Evolutionary conservation across 2,113 vertebrate genomes (phyloP).

Genomic region (Austrofundulus limnaeus): DNA sequence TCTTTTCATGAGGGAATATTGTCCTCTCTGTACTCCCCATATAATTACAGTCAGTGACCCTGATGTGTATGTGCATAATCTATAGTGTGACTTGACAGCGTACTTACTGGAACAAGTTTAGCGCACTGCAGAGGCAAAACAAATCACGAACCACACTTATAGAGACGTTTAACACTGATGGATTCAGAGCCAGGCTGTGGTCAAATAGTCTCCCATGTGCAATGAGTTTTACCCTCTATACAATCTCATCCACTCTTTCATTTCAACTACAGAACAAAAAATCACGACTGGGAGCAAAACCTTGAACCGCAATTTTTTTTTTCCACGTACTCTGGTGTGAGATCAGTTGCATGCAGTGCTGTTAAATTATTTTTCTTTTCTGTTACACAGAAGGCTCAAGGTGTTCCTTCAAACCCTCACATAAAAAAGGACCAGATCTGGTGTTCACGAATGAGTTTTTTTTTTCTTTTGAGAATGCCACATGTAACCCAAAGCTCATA

Average conservation of each 20-base stretch:
- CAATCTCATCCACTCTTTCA: constrained; percentile 24
- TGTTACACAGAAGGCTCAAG: constrained; percentile 45
- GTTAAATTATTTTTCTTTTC: constrained; percentile 36
- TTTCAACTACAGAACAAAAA: constrained; percentile 34
- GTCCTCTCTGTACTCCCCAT: constrained; percentile 22
- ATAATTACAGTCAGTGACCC: constrained; percentile 65
- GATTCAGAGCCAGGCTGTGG: constrained; percentile 60
- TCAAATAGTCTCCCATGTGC: constrained; percentile 51
- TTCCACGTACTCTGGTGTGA: constrained; percentile 44
- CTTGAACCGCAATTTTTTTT: constrained; percentile 41
- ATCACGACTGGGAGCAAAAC: constrained; percentile 47
- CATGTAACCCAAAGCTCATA: constrained; percentile 58
- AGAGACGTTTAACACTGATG: constrained; percentile 74
- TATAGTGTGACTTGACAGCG: constrained; percentile 62
- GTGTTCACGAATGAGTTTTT: constrained; percentile 32
- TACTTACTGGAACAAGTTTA: constrained; percentile 61
- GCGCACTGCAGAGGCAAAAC: constrained; percentile 68
- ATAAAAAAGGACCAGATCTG: constrained; percentile 22
- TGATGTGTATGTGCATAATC: constrained; percentile 62
- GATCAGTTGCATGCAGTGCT: constrained; percentile 61
- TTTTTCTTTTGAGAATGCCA: constrained; percentile 54
- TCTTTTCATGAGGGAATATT: constrained; percentile 28
- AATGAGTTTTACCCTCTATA: constrained; percentile 48
- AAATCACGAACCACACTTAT: constrained; percentile 63
- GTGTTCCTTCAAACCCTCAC: constrained; percentile 41